A percentile compares a stretch with the other conserved stretches of the same genome.
These are phyloP conservation scores for Bombus superbus DNA, from an alignment of 1,140 invertebrate genomes.

Conservation along the genomic window DNA sequence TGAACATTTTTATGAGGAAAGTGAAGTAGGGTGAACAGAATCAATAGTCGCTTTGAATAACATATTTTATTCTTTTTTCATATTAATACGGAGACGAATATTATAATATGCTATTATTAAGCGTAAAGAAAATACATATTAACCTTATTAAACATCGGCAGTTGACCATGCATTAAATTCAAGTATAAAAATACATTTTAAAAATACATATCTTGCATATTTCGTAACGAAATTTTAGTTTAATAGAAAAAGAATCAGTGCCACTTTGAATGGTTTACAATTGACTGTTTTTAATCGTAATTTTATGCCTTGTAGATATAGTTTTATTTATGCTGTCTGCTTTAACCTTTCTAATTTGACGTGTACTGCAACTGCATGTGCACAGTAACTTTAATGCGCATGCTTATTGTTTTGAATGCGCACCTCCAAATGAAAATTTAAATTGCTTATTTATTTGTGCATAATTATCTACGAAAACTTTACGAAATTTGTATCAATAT, in stretches of 20 bases:
- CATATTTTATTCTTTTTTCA: constrained; percentile 29
- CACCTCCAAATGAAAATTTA: constrained; percentile 3
- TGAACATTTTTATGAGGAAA: constrained; percentile 12
- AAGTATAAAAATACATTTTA: constrained; percentile 18
- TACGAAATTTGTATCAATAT: not conserved
- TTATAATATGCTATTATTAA: constrained; percentile 15
- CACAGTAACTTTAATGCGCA: constrained; percentile 13
- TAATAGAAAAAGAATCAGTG: not conserved
- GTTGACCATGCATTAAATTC: constrained; percentile 7
- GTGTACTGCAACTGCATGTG: constrained; percentile 35
- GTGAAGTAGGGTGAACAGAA: constrained; percentile 37
- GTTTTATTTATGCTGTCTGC: constrained; percentile 19
- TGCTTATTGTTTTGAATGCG: not conserved
- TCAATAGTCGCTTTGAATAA: constrained; percentile 29
- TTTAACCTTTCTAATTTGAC: constrained; percentile 43
- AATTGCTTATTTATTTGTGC: not conserved
- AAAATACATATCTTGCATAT: not conserved
- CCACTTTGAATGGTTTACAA: constrained; percentile 30
- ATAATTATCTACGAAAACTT: not conserved
- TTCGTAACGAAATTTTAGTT: not conserved
- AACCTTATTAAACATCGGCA: constrained; percentile 26
- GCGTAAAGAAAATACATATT: constrained; percentile 30
- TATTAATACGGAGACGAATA: not conserved
- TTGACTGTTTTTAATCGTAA: not conserved
- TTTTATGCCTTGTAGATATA: constrained; percentile 1